Conservation (phyloP, 2,888 invertebrate genomes). For the Artemia sinica region DNA sequence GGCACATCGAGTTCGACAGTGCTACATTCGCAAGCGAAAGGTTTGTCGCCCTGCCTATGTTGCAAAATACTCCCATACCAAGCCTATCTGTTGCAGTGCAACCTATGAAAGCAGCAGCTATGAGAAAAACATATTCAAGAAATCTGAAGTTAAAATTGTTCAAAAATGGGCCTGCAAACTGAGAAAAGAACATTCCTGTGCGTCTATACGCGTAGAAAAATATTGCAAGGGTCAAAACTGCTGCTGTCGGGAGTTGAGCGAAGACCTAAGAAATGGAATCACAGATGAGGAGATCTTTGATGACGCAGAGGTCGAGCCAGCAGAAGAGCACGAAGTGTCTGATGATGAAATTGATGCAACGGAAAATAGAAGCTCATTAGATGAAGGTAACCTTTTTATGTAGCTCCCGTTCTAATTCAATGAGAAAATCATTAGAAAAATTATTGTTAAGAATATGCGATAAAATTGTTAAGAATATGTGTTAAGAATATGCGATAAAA, state of each 20-base stretch:
- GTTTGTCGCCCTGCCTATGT: background rate
- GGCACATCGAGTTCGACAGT: background rate
- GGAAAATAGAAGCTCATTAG: background rate
- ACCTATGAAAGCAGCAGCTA: constrained; percentile 6
- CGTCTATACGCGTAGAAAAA: background rate
- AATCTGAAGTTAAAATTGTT: background rate
- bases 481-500: too few relatives aligned
- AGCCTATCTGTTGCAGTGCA: constrained; percentile 1
- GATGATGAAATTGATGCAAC: background rate
- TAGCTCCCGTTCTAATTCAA: too few relatives aligned
- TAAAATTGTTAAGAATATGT: too few relatives aligned
- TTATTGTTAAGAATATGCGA: too few relatives aligned
- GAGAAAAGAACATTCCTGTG: background rate
- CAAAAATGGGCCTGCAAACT: constrained; percentile 12
- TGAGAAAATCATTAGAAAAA: too few relatives aligned
- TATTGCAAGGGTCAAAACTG: background rate
- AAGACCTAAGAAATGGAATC: background rate
- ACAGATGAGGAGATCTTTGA: constrained; percentile 5
- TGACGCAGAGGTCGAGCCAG: background rate
- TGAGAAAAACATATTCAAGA: background rate
- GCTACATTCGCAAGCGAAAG: background rate
- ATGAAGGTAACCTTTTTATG: too few relatives aligned
- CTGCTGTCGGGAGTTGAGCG: constrained; percentile 4
- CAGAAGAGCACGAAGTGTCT: background rate
- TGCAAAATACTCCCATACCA: background rate